Base-by-base conservation (phyloP, 2,113 vertebrate genomes). In the Grus americana region DNA sequence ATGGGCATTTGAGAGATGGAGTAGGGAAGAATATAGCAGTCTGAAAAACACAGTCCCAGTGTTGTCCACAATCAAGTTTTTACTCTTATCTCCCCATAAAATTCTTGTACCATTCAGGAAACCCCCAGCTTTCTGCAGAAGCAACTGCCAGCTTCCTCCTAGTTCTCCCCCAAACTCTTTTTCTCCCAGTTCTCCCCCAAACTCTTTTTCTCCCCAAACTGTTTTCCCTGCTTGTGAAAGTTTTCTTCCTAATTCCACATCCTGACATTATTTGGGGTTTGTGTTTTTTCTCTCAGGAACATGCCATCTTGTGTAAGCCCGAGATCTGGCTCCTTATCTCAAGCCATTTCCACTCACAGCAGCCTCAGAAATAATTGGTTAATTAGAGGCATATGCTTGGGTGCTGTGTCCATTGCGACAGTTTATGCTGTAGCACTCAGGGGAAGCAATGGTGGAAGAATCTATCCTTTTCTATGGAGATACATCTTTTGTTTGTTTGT, bases 321-420 rank as follows among this genome's bases (percentile, higher is more conserved):
- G 0, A 74, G 59, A 71, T 80, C 63, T 74, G 47, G 29, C 52
- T 84, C 63, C 54, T 86, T 61, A 55, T 86, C 76, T 93, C 86
- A 67, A 54, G 26, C 34, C 62, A 92, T 91, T 92, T 92, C 54
- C 61, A 91, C 83, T 71, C 63, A 73, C 55, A 80, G 71, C 80
- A 95, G 76, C 68, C 89, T 89, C 86, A 87, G 68, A 89, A 91
- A 87, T 91, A 92, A 84, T 59, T 87, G 65, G 65, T 81, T 91
- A 91, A 95, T 89, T 63, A 75, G 57, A 93, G 70, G 76, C 87
- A 85, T 67, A 81, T 85, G 88, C 50, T 88, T 76, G 85, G 79
- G 75, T 79, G 59, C 62, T 86, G 40, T 30, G 34, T 92, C 90
- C 67, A 23, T 79, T 85, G 90, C 7, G 2, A 61, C 49, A 90